These are phyloP conservation scores for Hippocampus abdominalis DNA, from an alignment of 2,113 vertebrate species.

Conservation along the genomic window DNA sequence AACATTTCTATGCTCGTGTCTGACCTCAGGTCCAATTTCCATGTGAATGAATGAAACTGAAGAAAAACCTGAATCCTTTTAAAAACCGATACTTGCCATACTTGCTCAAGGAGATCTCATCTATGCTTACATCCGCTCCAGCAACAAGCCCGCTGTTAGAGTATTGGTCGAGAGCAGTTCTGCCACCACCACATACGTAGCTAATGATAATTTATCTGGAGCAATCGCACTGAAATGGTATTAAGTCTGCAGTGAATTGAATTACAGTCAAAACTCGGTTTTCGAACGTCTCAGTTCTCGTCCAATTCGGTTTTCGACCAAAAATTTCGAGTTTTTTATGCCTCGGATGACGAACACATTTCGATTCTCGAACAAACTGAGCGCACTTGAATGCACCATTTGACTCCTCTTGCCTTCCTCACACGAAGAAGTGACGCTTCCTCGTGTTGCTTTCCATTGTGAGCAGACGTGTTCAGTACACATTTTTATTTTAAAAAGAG, in stretches of 20 bases:
- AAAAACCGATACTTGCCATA: not conserved
- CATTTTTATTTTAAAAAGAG: too few relatives aligned
- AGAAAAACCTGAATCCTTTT: not conserved
- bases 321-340: too few relatives aligned
- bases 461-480: too few relatives aligned
- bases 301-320: too few relatives aligned
- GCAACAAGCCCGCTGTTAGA: not conserved
- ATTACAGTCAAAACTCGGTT: too few relatives aligned
- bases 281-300: too few relatives aligned
- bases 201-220: not conserved
- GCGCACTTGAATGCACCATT: too few relatives aligned
- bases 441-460: too few relatives aligned
- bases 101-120: not conserved
- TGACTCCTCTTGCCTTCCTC: too few relatives aligned
- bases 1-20: not conserved
- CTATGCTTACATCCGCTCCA: not conserved
- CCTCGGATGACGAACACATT: too few relatives aligned
- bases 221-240: not conserved
- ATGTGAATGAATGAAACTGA: not conserved
- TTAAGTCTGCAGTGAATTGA: not conserved
- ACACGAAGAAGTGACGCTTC: too few relatives aligned
- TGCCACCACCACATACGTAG: not conserved
- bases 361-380: too few relatives aligned
- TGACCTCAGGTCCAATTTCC: not conserved
- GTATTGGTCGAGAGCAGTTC: not conserved